A percentile compares a stretch with the other conserved stretches of the same genome.
phyloP scores from a whole-genome alignment of 2,888 invertebrate species.

The Cheilosia variabilis region DNA sequence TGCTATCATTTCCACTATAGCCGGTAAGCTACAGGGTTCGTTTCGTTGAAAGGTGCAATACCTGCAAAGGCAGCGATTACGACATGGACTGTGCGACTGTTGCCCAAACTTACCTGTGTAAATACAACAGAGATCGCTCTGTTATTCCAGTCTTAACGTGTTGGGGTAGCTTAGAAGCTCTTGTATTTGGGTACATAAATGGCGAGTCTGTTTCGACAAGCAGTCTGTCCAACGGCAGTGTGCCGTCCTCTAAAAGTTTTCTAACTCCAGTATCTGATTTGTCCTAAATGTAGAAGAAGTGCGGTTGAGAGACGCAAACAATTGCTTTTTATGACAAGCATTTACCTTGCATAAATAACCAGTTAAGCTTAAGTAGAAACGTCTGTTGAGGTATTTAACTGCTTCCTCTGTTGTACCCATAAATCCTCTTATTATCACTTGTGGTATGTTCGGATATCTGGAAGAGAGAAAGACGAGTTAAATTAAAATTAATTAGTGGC shows the following conservation, averaged over 20 bases:
- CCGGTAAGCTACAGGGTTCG: conserved; percentile 97
- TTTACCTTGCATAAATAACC: conserved; percentile 85
- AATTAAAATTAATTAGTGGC: conserved; percentile 30
- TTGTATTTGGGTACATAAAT: conserved; percentile 97
- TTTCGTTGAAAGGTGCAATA: conserved; percentile 98
- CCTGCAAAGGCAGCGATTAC: conserved; percentile 80
- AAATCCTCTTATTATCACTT: conserved; percentile 95
- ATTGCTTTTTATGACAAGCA: neutral
- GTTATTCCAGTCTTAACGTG: conserved; percentile 94
- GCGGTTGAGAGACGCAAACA: neutral
- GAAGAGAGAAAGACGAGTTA: conserved; percentile 52
- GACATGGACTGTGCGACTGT: neutral
- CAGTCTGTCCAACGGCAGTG: conserved; percentile 92
- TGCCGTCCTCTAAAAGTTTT: conserved; percentile 91
- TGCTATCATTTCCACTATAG: conserved; percentile 96
- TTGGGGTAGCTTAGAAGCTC: conserved; percentile 95
- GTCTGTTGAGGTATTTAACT: conserved; percentile 91
- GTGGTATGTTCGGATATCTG: conserved; percentile 86
- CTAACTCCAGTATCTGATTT: conserved; percentile 96
- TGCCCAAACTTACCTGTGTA: conserved; percentile 81
- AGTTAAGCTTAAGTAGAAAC: conserved; percentile 93
- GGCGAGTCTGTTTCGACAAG: conserved; percentile 97
- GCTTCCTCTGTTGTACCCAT: conserved; percentile 95
- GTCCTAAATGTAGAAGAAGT: conserved; percentile 86
- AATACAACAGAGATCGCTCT: conserved; percentile 87